Conservation (phyloP, 2,113 vertebrate genomes). For the Lycocorax pyrrhopterus region DNA sequence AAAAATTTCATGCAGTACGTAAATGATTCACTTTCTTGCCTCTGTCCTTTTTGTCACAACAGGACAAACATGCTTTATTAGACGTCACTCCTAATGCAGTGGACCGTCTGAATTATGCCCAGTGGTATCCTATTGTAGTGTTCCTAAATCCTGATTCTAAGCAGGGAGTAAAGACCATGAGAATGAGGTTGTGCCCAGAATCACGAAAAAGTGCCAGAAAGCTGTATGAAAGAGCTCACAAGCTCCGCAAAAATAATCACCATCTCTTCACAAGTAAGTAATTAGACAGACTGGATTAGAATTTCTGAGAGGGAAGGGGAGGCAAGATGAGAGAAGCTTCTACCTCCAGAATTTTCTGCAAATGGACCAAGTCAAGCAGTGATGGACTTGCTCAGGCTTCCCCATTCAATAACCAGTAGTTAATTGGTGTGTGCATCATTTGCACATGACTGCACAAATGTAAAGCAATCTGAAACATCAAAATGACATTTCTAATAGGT, state of each 20-base stretch:
- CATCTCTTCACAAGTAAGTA: slow-evolving; percentile 97
- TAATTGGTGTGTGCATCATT: neutral
- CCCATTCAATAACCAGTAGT: neutral
- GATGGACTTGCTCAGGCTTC: neutral
- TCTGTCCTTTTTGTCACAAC: neutral
- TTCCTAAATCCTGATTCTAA: slow-evolving; percentile 98
- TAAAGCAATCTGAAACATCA: neutral
- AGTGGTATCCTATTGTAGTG: slow-evolving; percentile 98
- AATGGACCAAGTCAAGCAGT: neutral
- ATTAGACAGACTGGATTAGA: neutral
- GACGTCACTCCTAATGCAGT: slow-evolving; percentile 99
- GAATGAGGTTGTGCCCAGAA: slow-evolving; percentile 91
- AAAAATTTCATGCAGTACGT: neutral
- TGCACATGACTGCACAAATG: neutral
- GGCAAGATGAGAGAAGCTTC: neutral
- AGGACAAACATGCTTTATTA: slow-evolving; percentile 97
- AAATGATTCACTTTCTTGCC: neutral
- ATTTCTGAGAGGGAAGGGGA: neutral
- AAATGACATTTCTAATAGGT: neutral
- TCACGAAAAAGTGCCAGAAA: slow-evolving; percentile 97
- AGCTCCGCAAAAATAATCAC: slow-evolving; percentile 98
- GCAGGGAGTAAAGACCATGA: slow-evolving; percentile 98
- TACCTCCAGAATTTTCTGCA: neutral
- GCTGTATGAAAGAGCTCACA: slow-evolving; percentile 94
- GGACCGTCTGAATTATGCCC: slow-evolving; percentile 96